phyloP scores from a whole-genome alignment of 2,797 vertebrate species.

The Leucoraja ocellata region DNA sequence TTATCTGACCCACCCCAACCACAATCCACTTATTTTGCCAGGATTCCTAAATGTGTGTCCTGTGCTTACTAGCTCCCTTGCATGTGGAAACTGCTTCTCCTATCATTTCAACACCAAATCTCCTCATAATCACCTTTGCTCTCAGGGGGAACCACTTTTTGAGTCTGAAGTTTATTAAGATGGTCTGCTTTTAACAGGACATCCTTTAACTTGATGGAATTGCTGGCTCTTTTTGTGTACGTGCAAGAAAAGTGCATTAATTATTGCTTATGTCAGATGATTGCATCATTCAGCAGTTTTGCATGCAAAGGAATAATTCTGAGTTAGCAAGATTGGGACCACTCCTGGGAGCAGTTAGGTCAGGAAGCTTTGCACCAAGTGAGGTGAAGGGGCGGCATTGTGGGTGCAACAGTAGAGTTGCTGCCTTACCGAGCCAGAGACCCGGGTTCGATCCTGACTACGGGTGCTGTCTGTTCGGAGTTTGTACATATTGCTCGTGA shows the following conservation, averaged over 20 bases:
- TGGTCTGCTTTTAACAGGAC: neutral
- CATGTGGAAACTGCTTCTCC: neutral
- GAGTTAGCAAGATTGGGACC: neutral
- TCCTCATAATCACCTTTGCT: neutral
- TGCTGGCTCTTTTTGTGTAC: neutral
- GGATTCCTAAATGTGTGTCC: neutral
- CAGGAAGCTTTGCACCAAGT: neutral
- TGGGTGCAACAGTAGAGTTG: too few relatives aligned
- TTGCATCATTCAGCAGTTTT: neutral
- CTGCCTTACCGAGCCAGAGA: too few relatives aligned
- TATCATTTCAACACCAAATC: neutral
- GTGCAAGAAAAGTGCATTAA: neutral
- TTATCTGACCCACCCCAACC: too few relatives aligned
- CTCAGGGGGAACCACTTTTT: neutral
- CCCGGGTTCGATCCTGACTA: too few relatives aligned
- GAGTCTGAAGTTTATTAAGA: neutral
- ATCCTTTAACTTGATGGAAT: neutral
- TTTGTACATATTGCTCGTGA: too few relatives aligned
- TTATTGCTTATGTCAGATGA: neutral
- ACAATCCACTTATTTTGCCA: neutral
- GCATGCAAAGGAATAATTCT: constrained; percentile 6
- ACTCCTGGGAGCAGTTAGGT: neutral
- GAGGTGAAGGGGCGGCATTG: neutral
- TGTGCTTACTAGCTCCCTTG: neutral
- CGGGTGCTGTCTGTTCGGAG: too few relatives aligned